Evolutionary conservation across 2,888 invertebrate species (phyloP), one percentile per base, ranked within the genome.

Genomic region (Pseudoips prasinana): DNA sequence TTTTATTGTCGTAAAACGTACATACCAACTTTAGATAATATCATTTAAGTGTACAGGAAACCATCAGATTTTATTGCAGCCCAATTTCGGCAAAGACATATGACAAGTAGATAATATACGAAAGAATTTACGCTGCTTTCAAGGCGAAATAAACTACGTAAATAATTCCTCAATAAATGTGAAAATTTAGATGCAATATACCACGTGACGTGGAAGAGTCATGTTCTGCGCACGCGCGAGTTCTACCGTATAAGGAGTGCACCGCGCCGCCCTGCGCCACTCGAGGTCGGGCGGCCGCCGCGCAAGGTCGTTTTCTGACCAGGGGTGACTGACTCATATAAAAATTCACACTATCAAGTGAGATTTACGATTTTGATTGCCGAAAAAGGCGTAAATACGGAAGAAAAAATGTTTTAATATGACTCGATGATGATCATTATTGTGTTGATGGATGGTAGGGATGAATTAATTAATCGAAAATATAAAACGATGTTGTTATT

Each of bases 311-410:
- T 25, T 30, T 53, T 53, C 61, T 58, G 25, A 42, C 39, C 57
- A 58, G 72, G 73, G 82, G 82, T 82, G 68, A 82, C 67, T 80
- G 81, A 82, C 81, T 80, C 72, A 70, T 60, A 53, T 63, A 64
- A 70, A 75, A 74, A 73, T 70, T 74, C 69, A 71, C 74, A 70
- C 78, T 72, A 69, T 65, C 64, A 37, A 64, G 46, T 34, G 56
- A 68, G 70, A 80, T 79, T 78, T 71, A 76, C 65, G 58, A 59
- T 58, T 63, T 53, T 61, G 71, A 76, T 77, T 69, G 51, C 69
- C 69, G 59, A 53, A 63, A 54, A 64, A 54, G 63, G 70, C 38
- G 46, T 64, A 58, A 66, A 68, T 64, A 63, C 68, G 78, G 80
- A 80, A 78, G 75, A 65, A 59, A 58, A 59, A 54, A 54, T 50